A percentile compares a stretch with the other conserved stretches of the same genome.
phyloP scores from a whole-genome alignment of 2,113 vertebrate genomes.

The Tragelaphus buxtoni region DNA sequence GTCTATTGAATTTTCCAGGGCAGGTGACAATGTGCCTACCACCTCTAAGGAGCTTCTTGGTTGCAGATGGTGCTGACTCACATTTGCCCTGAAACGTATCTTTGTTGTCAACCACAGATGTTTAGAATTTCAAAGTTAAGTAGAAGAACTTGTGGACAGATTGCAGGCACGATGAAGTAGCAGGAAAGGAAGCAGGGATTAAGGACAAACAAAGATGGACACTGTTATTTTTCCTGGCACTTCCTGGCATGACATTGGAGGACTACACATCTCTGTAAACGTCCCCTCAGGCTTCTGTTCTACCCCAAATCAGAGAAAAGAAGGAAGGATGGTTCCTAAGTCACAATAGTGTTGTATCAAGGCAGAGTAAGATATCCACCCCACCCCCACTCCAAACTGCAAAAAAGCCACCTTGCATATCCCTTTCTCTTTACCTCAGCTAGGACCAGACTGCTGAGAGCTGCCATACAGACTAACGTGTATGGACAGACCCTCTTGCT shows the following conservation, averaged over 20 bases:
- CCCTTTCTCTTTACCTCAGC: too few relatives aligned
- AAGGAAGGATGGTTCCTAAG: neutral
- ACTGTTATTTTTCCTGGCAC: neutral
- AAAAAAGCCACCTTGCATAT: neutral
- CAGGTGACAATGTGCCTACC: accelerated
- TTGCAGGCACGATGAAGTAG: neutral
- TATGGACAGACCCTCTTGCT: neutral
- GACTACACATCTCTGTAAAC: neutral
- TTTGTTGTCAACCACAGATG: neutral
- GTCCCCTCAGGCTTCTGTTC: neutral
- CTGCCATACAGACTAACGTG: neutral
- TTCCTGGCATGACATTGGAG: neutral
- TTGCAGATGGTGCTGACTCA: neutral
- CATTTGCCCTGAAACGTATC: neutral
- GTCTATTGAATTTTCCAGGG: neutral
- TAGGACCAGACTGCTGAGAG: neutral
- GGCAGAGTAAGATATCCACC: too few relatives aligned
- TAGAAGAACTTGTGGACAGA: neutral
- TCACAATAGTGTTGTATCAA: neutral
- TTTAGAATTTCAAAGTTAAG: neutral
- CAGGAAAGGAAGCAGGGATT: neutral
- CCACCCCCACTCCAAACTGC: neutral
- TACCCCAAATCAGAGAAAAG: neutral
- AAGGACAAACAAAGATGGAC: neutral
- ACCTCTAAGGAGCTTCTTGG: neutral